Base-by-base conservation (phyloP, 2,113 vertebrate species). In the Macquaria australasica region DNA sequence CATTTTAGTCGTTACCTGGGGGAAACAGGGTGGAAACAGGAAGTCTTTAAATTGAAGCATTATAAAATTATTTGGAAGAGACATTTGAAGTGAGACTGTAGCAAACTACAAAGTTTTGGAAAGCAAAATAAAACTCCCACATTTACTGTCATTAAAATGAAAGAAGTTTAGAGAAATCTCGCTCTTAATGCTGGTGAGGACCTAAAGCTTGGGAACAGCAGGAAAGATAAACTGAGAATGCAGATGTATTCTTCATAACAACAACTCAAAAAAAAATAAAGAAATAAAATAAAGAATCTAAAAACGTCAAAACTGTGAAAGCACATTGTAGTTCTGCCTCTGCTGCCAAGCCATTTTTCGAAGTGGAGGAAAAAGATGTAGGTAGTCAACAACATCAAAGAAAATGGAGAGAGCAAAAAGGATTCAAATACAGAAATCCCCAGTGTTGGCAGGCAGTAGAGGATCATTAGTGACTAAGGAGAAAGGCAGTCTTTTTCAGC, bases 381-480 rank as follows among this genome's bases (percentile, higher is more conserved):
- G 25, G 31, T 20, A 37, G 64, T 76, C 81, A 79, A 51, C 56
- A 37, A 11, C 81, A 76, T 82, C 78, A 88, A 90, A 90, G 81
- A 51, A 84, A 69, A 70, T 41, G 43, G 8, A 43, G 62, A 68
- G 84, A 84, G 79, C 21, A 82, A 77, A 88, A 66, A 34, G 62
- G 55, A 84, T 68, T 67, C 48, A 58, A 79, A 84, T 7, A 20
- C 20, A 73, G 41, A 66, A 75, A 83, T 77, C 67, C 4, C 18
- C 15, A 4, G 53, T 50, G 56, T 11, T n/a, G 60, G 67, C 76
- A 63, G 71, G 50, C 62, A 43, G 79, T 1, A 20, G 39, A 79
- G 39, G 53, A 73, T 84, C 45, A 75, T 81, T 77, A 85, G 79
- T 39, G 28, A 39, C 43, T 58, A 53, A 21, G 51, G 60, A 28